phyloP scores from a whole-genome alignment of 2,113 vertebrate species.

The Megaleporinus macrocephalus region DNA sequence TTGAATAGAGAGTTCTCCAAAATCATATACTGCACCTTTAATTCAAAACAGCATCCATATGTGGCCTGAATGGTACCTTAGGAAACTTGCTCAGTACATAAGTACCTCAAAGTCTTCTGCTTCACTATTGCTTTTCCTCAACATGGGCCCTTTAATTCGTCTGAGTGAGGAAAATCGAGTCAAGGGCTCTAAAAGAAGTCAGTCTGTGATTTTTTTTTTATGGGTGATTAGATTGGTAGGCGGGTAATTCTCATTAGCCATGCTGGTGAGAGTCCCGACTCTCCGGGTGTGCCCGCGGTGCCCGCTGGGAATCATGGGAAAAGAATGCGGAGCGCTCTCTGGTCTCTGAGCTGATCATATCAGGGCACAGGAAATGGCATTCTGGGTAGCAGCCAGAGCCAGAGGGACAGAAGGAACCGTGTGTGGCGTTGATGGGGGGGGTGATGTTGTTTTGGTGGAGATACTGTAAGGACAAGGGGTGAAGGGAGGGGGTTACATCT shows the following conservation, averaged over 20 bases:
- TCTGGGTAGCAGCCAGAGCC: slow-evolving; percentile 54
- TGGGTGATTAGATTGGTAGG: slow-evolving; percentile 24
- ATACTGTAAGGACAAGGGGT: slow-evolving; percentile 45
- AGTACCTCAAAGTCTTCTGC: too few species aligned
- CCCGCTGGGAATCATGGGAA: slow-evolving; percentile 80
- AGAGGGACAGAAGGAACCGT: slow-evolving; percentile 49
- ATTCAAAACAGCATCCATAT: too few species aligned
- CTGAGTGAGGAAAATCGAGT: background rate
- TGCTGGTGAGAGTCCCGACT: slow-evolving; percentile 45
- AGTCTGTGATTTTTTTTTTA: background rate
- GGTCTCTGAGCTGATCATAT: slow-evolving; percentile 75
- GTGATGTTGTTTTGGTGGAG: slow-evolving; percentile 44
- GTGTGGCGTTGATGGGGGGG: slow-evolving; percentile 42
- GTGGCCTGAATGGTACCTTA: too few species aligned
- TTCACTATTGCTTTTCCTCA: background rate
- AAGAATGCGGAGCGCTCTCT: slow-evolving; percentile 74
- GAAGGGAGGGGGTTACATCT: slow-evolving; percentile 41
- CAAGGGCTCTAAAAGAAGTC: background rate
- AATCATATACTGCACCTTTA: too few species aligned
- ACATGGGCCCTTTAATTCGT: background rate
- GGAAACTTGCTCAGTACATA: too few species aligned
- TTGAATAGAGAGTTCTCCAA: too few species aligned
- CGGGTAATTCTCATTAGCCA: slow-evolving; percentile 27
- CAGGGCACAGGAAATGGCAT: slow-evolving; percentile 75
- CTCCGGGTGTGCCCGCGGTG: slow-evolving; percentile 59